Conservation (phyloP, 2,888 invertebrate species). For the Opisthograptis luteolata region DNA sequence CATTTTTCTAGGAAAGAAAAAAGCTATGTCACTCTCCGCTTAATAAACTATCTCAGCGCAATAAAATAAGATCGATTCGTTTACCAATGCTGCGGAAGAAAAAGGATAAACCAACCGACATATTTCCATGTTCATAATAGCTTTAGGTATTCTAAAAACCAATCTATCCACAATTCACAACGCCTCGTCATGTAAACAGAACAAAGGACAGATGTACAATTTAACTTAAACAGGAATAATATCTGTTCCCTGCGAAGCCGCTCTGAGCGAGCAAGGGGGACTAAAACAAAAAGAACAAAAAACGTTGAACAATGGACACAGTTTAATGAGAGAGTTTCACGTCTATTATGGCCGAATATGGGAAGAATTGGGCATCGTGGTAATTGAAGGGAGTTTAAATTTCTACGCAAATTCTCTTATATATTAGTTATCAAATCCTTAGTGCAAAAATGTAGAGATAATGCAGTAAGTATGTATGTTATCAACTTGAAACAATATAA, state of each 20-base stretch:
- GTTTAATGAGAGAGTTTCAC: slow-evolving; percentile 70
- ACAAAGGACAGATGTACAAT: slow-evolving; percentile 41
- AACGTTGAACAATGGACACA: slow-evolving; percentile 69
- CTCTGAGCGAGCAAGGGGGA: slow-evolving; percentile 57
- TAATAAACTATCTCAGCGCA: no score
- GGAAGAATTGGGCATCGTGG: slow-evolving; percentile 66
- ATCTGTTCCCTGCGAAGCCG: slow-evolving; percentile 57
- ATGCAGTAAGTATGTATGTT: no score
- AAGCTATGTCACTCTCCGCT: no score
- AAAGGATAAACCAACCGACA: no score
- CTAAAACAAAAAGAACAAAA: slow-evolving; percentile 75
- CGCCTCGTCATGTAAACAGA: slow-evolving; percentile 9
- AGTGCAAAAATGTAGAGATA: no score
- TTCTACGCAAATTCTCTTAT: background rate
- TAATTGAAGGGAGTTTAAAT: slow-evolving; percentile 50
- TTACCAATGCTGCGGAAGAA: no score
- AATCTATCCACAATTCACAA: background rate
- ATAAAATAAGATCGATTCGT: no score
- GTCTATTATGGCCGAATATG: slow-evolving; percentile 67
- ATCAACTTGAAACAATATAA: slow-evolving; percentile 1
- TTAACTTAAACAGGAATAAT: slow-evolving; percentile 41
- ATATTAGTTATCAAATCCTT: no score
- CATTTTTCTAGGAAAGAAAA: no score
- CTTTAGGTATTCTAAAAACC: no score
- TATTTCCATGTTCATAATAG: no score